These are phyloP conservation scores for Pangasius krempfi DNA, from an alignment of 2,797 vertebrate genomes.

Conservation along the genomic window DNA sequence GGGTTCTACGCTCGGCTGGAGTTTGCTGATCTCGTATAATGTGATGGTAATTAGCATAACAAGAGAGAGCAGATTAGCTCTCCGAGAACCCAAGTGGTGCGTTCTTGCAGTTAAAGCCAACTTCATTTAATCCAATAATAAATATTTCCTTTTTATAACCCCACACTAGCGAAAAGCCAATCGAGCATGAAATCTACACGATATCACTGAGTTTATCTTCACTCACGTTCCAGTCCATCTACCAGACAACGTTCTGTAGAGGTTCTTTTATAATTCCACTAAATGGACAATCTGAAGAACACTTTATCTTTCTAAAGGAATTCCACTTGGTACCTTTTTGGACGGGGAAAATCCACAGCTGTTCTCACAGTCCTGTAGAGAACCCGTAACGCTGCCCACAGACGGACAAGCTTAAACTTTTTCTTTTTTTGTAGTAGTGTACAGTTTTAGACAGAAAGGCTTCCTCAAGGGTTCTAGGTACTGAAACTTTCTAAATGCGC, in stretches of 20 bases:
- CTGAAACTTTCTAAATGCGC: background rate
- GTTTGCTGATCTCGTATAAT: slow-evolving; percentile 24
- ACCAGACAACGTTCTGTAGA: background rate
- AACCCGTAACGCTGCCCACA: background rate
- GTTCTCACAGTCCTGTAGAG: background rate
- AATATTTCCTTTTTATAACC: slow-evolving; percentile 17
- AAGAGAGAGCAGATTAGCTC: background rate
- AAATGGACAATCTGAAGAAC: too few species aligned
- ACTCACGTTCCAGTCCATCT: background rate
- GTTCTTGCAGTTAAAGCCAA: slow-evolving; percentile 11
- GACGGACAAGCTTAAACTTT: background rate
- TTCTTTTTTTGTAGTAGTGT: background rate
- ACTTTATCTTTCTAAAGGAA: background rate
- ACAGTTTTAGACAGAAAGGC: background rate
- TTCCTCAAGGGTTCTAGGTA: background rate
- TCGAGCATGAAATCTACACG: background rate
- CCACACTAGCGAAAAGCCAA: background rate
- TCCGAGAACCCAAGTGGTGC: slow-evolving; percentile 3
- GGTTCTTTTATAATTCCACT: background rate
- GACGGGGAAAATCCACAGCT: background rate
- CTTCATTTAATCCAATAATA: slow-evolving; percentile 32
- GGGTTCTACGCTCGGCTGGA: slow-evolving; percentile 23
- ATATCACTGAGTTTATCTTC: background rate
- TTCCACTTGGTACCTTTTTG: background rate
- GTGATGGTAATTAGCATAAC: slow-evolving; percentile 16